phyloP scores from a whole-genome alignment of 2,888 invertebrate species.

The Trilocha varians region DNA sequence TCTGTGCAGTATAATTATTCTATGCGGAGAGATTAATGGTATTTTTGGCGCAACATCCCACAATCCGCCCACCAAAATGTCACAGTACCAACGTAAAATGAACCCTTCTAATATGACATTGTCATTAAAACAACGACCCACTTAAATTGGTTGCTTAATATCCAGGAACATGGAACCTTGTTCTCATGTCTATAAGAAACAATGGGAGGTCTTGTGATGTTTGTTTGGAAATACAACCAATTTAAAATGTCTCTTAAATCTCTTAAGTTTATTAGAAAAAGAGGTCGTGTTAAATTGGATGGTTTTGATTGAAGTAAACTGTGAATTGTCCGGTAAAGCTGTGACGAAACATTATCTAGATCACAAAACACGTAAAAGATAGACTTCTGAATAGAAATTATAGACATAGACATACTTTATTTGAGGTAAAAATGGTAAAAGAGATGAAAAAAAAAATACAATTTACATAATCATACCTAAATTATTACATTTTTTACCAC shows the following conservation, averaged over 20 bases:
- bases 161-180: background rate
- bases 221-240: background rate
- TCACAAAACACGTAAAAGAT: background rate
- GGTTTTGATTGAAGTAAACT: background rate
- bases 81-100: background rate
- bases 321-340: background rate
- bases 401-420: background rate
- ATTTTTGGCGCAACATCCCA: slow-evolving; percentile 14
- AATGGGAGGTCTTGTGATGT: background rate
- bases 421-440: too few relatives aligned
- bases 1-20: too few relatives aligned
- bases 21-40: slow-evolving; percentile 17
- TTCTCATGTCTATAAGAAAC: background rate
- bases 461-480: too few relatives aligned
- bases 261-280: background rate
- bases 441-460: too few relatives aligned
- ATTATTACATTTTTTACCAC: too few relatives aligned
- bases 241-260: background rate
- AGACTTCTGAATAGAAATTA: background rate
- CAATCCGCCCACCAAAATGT: slow-evolving; percentile 11
- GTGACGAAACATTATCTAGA: background rate
- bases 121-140: background rate
- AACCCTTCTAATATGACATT: background rate
- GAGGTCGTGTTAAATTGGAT: background rate
- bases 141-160: background rate